These are phyloP conservation scores for Polyodon spathula DNA, from an alignment of 2,113 vertebrate species.

Conservation along the genomic window DNA sequence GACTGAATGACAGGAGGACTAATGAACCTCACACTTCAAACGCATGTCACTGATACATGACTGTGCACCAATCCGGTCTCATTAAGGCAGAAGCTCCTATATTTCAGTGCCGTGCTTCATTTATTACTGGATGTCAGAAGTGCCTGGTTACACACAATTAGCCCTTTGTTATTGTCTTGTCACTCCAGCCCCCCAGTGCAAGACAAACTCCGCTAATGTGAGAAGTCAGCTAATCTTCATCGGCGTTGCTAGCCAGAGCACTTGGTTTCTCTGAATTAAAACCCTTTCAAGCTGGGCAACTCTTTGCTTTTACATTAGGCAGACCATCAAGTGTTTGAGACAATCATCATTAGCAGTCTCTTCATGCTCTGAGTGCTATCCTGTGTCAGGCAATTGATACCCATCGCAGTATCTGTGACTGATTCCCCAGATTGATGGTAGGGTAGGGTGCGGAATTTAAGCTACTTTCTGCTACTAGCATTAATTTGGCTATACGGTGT, in stretches of 20 bases:
- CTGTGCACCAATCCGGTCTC: conserved; percentile 38
- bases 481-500: too few species aligned
- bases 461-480: conserved; percentile 25
- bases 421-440: conserved; percentile 40
- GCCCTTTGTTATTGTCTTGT: conserved; percentile 80
- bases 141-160: conserved; percentile 83
- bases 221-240: conserved; percentile 82
- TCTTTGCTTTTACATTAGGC: conserved; percentile 51
- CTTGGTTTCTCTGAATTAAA: conserved; percentile 53
- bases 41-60: conserved; percentile 27
- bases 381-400: conserved; percentile 23
- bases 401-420: conserved; percentile 41
- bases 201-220: conserved; percentile 72
- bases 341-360: conserved; percentile 34
- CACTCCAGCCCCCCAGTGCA: conserved; percentile 60
- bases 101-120: conserved; percentile 57
- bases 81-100: conserved; percentile 56
- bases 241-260: conserved; percentile 58
- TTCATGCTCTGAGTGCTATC: conserved; percentile 21
- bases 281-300: conserved; percentile 55
- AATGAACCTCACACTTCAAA: too few species aligned
- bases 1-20: neutral
- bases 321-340: conserved; percentile 50
- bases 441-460: conserved; percentile 33
- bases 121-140: conserved; percentile 63